phyloP scores from a whole-genome alignment of 2,113 vertebrate species.

The Candoia aspera region DNA sequence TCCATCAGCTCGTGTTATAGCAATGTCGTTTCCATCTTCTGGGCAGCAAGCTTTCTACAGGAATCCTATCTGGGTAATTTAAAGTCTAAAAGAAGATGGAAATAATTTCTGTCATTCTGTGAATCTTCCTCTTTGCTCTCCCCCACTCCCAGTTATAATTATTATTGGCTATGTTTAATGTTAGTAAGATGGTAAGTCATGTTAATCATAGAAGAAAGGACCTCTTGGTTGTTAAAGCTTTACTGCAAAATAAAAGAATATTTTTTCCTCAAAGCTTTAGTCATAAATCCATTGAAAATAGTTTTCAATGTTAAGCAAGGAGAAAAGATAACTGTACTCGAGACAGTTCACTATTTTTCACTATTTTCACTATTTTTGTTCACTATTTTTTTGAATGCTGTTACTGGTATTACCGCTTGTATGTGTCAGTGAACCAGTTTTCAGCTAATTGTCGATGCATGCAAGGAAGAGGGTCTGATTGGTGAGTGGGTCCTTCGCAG shows the following conservation, averaged over 20 bases:
- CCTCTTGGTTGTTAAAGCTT: background rate
- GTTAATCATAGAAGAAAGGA: background rate
- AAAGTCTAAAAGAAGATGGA: background rate
- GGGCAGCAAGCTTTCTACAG: constrained; percentile 93
- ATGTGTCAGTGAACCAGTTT: background rate
- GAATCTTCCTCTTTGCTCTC: background rate
- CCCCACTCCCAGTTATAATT: background rate
- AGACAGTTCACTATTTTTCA: background rate
- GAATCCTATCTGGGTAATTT: constrained; percentile 88
- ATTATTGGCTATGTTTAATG: background rate
- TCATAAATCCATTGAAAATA: background rate
- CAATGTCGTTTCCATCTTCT: constrained; percentile 97
- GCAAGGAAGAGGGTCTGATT: background rate
- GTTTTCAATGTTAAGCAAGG: background rate
- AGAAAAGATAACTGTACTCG: background rate
- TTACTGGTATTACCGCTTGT: too few relatives aligned
- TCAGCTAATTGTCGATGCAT: background rate
- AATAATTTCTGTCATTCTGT: background rate
- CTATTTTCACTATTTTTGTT: too few relatives aligned
- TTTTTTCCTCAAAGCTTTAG: background rate
- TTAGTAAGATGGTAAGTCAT: background rate
- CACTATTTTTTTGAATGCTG: background rate
- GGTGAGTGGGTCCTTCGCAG: too few relatives aligned
- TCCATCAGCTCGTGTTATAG: constrained; percentile 87
- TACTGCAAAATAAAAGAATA: background rate